Evolutionary conservation across 2,113 vertebrate genomes (phyloP), one percentile per base, ranked within the genome.

Genomic region (Strigops habroptila): DNA sequence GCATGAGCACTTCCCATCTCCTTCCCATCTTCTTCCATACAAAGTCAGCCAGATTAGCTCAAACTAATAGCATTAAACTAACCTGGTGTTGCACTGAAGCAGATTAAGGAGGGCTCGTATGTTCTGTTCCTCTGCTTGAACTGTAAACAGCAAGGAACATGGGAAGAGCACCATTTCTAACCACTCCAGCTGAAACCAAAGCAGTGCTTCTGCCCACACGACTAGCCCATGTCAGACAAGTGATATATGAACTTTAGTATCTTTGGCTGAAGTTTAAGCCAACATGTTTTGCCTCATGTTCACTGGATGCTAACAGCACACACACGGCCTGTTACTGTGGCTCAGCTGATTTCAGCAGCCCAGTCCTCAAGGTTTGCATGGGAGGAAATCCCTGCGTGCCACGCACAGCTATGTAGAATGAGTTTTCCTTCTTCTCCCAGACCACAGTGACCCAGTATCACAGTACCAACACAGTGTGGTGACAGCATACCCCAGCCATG

Each of bases 181-280:
- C 41, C 15, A 53, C 37, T 39, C n/a, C 46, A 82, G 33, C 82
- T 48, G 69, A 51, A 59, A 91, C n/a, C n/a, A 77, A 65, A 84
- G 44, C 70, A 51, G 33, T 57, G 57, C 67, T 82, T 53, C 76
- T 80, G 30, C 59, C 48, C 49, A 48, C 24, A 28, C 18, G 25
- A 62, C 43, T 43, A 59, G 37, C 12, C 62, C 28, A 7, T 2
- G 25, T 37, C 76, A 88, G n/a, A 64, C 9, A 76, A 71, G 7
- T 18, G 63, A 59, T 0, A 0, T 14, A 14, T 59, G 79, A 67
- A 48, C 46, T 43, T n/a, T 23, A 44, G 6, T 52, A 70, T 35
- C 24, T 75, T 18, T 33, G 51, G 65, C 44, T 46, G 33, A 83
- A 60, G 27, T 69, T 86, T 37, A 92, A 63, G 39, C 3, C n/a